These are phyloP conservation scores for Mesodorylaimus sp. DNA, from an alignment of 2,888 invertebrate species.

Conservation along the genomic window DNA sequence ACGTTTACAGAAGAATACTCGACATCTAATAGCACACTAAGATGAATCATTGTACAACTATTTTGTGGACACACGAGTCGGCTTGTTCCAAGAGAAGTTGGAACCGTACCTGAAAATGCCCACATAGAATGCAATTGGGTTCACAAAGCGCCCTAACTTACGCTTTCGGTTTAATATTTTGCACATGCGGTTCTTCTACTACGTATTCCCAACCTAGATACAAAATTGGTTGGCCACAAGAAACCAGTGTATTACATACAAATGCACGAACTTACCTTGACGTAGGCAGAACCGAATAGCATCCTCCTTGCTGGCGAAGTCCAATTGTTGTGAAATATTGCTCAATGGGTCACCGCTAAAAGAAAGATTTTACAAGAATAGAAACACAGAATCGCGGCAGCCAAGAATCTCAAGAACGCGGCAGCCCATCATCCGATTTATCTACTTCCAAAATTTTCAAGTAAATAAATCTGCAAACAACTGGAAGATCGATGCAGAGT, in stretches of 20 bases:
- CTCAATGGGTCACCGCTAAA: conserved; percentile 78
- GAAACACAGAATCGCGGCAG: neutral
- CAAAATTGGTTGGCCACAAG: conserved; percentile 7
- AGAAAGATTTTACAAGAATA: neutral
- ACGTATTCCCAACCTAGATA: conserved; percentile 58
- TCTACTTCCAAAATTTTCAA: too few relatives aligned
- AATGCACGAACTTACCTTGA: conserved; percentile 42
- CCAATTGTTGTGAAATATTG: conserved; percentile 53
- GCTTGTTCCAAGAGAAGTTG: conserved; percentile 89
- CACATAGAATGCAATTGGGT: too few relatives aligned
- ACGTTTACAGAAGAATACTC: conserved; percentile 15
- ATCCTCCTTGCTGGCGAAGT: conserved; percentile 59
- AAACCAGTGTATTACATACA: neutral
- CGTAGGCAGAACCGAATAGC: conserved; percentile 79
- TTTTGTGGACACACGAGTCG: conserved; percentile 84
- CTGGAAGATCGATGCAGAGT: too few relatives aligned
- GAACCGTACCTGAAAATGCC: too few relatives aligned
- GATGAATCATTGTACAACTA: too few relatives aligned
- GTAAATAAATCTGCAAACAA: too few relatives aligned
- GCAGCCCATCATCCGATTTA: too few relatives aligned
- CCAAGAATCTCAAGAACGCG: neutral
- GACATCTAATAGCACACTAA: too few relatives aligned
- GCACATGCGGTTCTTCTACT: conserved; percentile 54
- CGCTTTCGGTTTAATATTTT: conserved; percentile 58
- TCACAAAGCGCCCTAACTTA: too few relatives aligned